These are phyloP conservation scores for Allolobophora icterica DNA, from an alignment of 2,888 invertebrate genomes.

Conservation along the genomic window DNA sequence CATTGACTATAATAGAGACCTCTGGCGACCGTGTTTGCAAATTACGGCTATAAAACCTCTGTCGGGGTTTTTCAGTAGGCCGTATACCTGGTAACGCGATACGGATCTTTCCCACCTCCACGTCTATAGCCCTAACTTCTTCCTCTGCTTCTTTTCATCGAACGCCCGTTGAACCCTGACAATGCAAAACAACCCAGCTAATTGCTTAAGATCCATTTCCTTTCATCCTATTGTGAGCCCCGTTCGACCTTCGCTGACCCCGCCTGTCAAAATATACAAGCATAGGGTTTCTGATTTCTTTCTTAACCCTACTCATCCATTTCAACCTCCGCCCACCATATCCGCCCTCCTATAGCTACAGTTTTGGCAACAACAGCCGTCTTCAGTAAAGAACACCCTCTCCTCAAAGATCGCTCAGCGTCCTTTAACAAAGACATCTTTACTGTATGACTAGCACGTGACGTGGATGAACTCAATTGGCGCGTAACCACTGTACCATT, in stretches of 20 bases:
- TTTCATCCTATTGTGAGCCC: constrained; percentile 2
- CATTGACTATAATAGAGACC: background rate
- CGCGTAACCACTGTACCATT: too few species aligned
- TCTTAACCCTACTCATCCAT: background rate
- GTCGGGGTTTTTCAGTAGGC: background rate
- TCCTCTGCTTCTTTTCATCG: constrained; percentile 10
- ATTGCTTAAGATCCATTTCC: background rate
- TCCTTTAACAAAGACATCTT: background rate
- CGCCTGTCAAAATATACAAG: background rate
- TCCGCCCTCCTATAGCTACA: background rate
- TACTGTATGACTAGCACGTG: background rate
- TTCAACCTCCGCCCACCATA: background rate
- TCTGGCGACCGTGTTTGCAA: background rate
- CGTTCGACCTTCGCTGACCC: background rate
- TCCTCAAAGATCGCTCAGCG: background rate
- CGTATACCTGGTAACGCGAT: background rate
- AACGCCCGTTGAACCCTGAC: background rate
- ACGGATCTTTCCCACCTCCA: background rate
- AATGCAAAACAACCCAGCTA: background rate
- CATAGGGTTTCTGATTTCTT: constrained; percentile 9
- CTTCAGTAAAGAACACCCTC: background rate
- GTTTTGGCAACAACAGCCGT: background rate
- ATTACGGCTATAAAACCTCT: background rate
- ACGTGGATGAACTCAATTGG: background rate
- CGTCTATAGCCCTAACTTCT: background rate